These are phyloP conservation scores for Apotomis capreana DNA, from an alignment of 2,888 invertebrate species.

Conservation along the genomic window DNA sequence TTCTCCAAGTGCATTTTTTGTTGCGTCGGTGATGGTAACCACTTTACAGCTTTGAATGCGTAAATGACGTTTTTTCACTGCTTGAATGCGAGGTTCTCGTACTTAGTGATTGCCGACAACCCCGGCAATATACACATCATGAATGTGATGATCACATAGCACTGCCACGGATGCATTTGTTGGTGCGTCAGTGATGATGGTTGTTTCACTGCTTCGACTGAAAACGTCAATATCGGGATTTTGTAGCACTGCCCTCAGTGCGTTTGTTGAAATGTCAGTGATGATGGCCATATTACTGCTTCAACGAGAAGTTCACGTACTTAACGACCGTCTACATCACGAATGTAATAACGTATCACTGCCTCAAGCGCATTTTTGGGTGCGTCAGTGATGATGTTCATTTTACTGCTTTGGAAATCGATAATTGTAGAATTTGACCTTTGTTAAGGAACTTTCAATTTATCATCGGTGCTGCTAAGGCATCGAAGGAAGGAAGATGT, in stretches of 20 bases:
- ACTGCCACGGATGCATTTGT: conserved; percentile 29
- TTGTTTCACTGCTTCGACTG: too few species aligned
- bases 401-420: too few species aligned
- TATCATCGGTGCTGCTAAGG: too few species aligned
- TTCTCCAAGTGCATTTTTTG: conserved; percentile 29
- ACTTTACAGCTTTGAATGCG: neutral
- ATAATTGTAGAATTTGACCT: too few species aligned
- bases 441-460: too few species aligned
- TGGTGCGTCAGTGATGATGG: neutral
- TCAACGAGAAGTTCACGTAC: neutral
- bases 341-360: conserved; percentile 54
- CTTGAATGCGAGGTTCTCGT: conserved; percentile 78
- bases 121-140: conserved; percentile 84
- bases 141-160: conserved; percentile 70
- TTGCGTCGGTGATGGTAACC: neutral
- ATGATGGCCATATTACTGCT: neutral
- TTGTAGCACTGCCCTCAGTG: too few species aligned
- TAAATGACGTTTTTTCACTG: conserved; percentile 42
- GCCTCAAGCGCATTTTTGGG: conserved; percentile 31
- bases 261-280: too few species aligned
- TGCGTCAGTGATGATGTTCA: too few species aligned
- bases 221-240: too few species aligned
- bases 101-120: conserved; percentile 85
- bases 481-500: too few species aligned
- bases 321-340: too few species aligned